phyloP scores from a whole-genome alignment of 2,888 invertebrate genomes.

The Tenthredo livida region DNA sequence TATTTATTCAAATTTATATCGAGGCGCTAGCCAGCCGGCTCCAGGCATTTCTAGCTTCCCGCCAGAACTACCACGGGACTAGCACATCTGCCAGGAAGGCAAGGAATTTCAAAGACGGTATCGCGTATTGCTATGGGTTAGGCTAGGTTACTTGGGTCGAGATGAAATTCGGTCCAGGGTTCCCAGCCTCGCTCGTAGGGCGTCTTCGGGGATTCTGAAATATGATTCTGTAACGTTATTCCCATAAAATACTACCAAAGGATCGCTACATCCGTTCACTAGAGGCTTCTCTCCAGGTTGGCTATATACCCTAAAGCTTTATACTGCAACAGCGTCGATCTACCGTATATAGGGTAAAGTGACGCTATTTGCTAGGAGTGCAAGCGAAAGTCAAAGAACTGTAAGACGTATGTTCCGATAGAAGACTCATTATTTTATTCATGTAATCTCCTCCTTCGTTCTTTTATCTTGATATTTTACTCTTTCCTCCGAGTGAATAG shows the following conservation, averaged over 20 bases:
- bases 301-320: not conserved
- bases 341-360: not conserved
- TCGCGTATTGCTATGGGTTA: constrained; percentile 25
- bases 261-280: constrained; percentile 24
- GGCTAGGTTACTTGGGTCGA: constrained; percentile 33
- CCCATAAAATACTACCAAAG: constrained; percentile 47
- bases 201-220: constrained; percentile 50
- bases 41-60: constrained; percentile 39
- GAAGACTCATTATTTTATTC: not conserved
- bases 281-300: not conserved
- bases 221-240: constrained; percentile 49
- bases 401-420: not conserved
- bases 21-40: constrained; percentile 37
- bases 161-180: constrained; percentile 47
- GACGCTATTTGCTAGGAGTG: not conserved
- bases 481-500: not conserved
- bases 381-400: constrained; percentile 3
- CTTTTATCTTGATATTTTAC: not conserved
- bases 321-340: constrained; percentile 13
- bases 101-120: constrained; percentile 27
- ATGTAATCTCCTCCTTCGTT: not conserved
- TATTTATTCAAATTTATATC: constrained; percentile 53
- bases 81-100: constrained; percentile 30
- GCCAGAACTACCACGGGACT: constrained; percentile 37
- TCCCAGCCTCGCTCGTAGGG: constrained; percentile 12